Evolutionary conservation across 2,113 vertebrate genomes (phyloP), one percentile per base, ranked within the genome.

Genomic region (Callorhinus ursinus): DNA sequence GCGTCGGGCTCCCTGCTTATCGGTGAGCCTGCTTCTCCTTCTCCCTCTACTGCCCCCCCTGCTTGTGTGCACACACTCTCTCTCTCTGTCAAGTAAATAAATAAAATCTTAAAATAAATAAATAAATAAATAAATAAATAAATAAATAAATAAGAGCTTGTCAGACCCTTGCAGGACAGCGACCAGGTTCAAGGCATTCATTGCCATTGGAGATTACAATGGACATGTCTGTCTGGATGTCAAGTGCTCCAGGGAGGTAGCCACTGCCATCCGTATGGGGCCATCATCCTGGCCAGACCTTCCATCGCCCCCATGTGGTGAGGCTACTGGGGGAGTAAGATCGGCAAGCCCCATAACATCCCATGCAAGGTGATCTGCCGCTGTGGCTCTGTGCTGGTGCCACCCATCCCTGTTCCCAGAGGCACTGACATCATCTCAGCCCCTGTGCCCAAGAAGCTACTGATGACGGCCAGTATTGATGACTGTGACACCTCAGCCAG

Each of bases 231-330:
- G 42, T 77, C 8, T 31, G 42, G 42, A 9, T 77, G 26, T 49
- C 24, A 46, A 74, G 2, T 72, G 42, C 7, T 46, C 39, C 42
- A 28, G 15, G 74, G 14, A 77, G 74, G 26, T 31, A 77, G 26
- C 74, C 14, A 1, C 15, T 77, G 74, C 74, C 42, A 16, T 77
- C 42, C 7, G 9, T 77, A 10, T 77, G 42, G 42, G 42, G 26
- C 42, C 42, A 18, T 28, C 24, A 31, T 28, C 26, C 26, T 49
- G 15, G 74, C 7, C 42, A 49, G 28, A 46, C 15, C 15, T 28
- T 10, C 74, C 26, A 49, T 4, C 4, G 1, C 15, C 26, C 3
- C 13, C 2, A 1, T 42, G 74, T 28, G 28, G 42, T 2, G 26
- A 49, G 42, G 74, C 14, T 49, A 9, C 14, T 76, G 14, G 24